A percentile compares a stretch with the other conserved stretches of the same genome.
These are phyloP conservation scores for Smutsia temminckii DNA, from an alignment of 2,797 vertebrate species.

Conservation along the genomic window DNA sequence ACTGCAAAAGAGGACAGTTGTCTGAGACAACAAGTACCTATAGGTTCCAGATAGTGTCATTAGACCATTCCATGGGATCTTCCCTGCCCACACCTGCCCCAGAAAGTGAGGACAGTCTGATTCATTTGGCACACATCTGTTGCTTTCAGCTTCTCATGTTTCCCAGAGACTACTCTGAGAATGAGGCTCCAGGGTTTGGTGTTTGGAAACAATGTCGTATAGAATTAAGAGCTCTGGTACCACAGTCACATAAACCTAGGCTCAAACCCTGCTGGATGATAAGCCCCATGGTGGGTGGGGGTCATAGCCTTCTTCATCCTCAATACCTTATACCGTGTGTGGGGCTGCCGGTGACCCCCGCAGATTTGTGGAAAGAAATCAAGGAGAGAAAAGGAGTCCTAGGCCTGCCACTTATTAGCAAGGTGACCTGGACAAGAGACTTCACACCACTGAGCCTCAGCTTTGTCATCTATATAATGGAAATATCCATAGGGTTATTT, in stretches of 20 bases:
- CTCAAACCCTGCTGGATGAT: neutral
- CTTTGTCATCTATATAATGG: neutral
- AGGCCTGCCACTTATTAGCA: neutral
- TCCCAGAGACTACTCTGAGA: neutral
- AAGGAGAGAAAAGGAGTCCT: neutral
- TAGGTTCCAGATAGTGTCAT: no score
- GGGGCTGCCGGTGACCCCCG: fast-evolving
- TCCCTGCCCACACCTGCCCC: neutral
- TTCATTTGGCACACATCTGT: neutral
- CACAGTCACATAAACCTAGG: neutral
- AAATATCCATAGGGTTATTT: neutral
- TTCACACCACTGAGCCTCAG: neutral
- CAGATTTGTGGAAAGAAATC: neutral
- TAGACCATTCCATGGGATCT: neutral
- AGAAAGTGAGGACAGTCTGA: neutral
- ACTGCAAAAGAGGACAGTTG: neutral
- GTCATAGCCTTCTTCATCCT: neutral
- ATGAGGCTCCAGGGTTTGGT: neutral
- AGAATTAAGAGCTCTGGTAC: neutral
- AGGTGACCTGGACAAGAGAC: neutral
- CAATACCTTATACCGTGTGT: fast-evolving
- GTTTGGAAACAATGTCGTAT: neutral
- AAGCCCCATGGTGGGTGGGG: neutral
- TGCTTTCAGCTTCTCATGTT: neutral
- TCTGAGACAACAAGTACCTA: neutral